phyloP scores from a whole-genome alignment of 2,113 vertebrate genomes.

The Haplochromis burtoni region DNA sequence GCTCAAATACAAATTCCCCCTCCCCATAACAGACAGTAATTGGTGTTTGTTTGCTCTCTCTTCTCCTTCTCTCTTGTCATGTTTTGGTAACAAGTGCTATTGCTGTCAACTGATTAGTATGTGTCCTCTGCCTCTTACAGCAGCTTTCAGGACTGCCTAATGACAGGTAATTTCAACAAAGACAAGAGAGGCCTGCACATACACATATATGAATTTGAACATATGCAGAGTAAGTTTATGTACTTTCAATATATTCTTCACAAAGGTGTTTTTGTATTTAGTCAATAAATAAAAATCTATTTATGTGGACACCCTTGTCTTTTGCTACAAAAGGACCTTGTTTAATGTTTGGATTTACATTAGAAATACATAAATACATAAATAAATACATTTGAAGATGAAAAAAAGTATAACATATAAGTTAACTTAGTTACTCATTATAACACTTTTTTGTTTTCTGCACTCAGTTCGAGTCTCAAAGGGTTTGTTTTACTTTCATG shows the following conservation, averaged over 20 bases:
- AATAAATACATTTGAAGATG: not conserved
- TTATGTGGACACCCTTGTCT: not conserved
- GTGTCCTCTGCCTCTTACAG: conserved; percentile 25
- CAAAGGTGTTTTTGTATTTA: not conserved
- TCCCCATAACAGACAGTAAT: conserved; percentile 52
- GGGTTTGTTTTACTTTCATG: not conserved
- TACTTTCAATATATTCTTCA: not conserved
- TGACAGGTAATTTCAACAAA: conserved; percentile 39
- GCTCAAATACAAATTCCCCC: conserved; percentile 10
- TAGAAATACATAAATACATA: not conserved
- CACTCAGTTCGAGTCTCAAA: not conserved
- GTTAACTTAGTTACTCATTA: not conserved
- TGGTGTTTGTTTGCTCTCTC: conserved; percentile 62
- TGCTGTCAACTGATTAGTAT: conserved; percentile 54
- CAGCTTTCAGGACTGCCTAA: conserved; percentile 37
- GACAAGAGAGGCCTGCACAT: not conserved
- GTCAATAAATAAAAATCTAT: not conserved
- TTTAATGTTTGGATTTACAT: not conserved
- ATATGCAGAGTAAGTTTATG: not conserved
- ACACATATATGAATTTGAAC: not conserved
- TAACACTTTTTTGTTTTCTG: not conserved
- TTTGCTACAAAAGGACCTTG: not conserved
- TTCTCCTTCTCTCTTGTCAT: conserved; percentile 35
- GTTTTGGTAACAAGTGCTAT: conserved; percentile 45
- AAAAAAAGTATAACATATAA: not conserved